Evolutionary conservation across 2,888 invertebrate species (phyloP).

Genomic region (Melieria omissa): DNA sequence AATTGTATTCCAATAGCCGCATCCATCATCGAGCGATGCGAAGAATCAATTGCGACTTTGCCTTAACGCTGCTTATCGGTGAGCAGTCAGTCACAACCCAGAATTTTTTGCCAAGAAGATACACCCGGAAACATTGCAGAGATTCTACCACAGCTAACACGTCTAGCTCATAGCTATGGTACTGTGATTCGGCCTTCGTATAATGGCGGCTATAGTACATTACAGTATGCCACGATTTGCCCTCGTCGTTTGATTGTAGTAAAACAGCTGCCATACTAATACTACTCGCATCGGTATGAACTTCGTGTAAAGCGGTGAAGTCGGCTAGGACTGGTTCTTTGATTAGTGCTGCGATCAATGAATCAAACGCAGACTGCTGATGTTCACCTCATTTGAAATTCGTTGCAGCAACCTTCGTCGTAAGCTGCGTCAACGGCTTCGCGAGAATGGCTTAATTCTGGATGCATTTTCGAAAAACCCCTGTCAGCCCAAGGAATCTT

Average conservation of each 20-base stretch:
- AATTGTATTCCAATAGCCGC: slow-evolving; percentile 37
- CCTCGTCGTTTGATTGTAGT: slow-evolving; percentile 17
- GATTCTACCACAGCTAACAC: slow-evolving; percentile 56
- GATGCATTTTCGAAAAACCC: slow-evolving; percentile 34
- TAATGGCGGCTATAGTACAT: slow-evolving; percentile 40
- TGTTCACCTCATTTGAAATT: slow-evolving; percentile 10
- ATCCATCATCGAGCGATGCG: slow-evolving; percentile 38
- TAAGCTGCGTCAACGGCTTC: slow-evolving; percentile 42
- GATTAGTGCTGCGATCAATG: slow-evolving; percentile 10
- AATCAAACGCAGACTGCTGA: slow-evolving; percentile 13
- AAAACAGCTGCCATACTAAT: slow-evolving; percentile 32
- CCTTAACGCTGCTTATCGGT: slow-evolving; percentile 30
- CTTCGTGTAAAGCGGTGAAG: slow-evolving; percentile 14
- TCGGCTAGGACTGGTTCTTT: slow-evolving; percentile 17
- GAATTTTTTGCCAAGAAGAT: too few species aligned
- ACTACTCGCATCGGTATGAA: slow-evolving; percentile 32
- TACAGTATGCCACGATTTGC: slow-evolving; percentile 30
- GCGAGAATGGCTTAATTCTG: slow-evolving; percentile 28
- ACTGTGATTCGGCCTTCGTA: slow-evolving; percentile 38
- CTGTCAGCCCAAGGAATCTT: background rate
- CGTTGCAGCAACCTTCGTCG: slow-evolving; percentile 2
- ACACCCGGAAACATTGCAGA: slow-evolving; percentile 55
- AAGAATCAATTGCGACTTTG: slow-evolving; percentile 31
- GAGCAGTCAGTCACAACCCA: slow-evolving; percentile 37
- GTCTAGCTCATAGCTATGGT: slow-evolving; percentile 57